A percentile compares a stretch with the other conserved stretches of the same genome.
These are phyloP conservation scores for Nanger granti DNA, from an alignment of 2,113 vertebrate species.

Conservation along the genomic window DNA sequence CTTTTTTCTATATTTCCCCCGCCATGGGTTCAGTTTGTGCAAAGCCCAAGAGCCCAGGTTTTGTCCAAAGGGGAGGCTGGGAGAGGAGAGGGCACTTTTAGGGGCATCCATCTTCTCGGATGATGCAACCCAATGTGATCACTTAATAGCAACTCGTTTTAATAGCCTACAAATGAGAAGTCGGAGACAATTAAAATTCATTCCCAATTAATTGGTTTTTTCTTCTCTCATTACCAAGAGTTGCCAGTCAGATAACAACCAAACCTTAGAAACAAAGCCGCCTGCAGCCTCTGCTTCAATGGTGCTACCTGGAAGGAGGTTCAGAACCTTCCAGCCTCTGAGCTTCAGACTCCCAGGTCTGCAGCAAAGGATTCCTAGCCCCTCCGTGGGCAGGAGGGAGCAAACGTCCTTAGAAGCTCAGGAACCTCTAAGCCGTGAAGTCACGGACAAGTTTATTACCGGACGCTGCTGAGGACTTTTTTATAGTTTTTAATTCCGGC, in stretches of 20 bases:
- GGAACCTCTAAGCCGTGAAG: background rate
- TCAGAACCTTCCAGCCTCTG: fast-evolving
- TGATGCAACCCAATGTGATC: background rate
- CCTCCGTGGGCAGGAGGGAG: fast-evolving
- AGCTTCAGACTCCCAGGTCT: background rate
- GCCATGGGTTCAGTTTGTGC: background rate
- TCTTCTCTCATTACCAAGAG: slow-evolving; percentile 66
- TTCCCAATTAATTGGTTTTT: slow-evolving; percentile 65
- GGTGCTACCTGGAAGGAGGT: background rate
- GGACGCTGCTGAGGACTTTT: background rate
- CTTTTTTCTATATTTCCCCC: background rate
- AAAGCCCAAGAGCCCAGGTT: background rate
- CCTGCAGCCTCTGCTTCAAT: background rate
- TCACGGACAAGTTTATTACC: background rate
- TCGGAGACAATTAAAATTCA: slow-evolving; percentile 68
- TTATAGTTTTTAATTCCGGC: slow-evolving; percentile 24
- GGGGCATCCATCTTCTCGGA: background rate
- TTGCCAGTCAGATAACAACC: slow-evolving; percentile 44
- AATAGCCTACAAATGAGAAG: slow-evolving; percentile 64
- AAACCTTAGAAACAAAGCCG: background rate
- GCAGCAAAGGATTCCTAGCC: fast-evolving
- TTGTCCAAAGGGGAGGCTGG: background rate
- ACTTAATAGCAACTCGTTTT: slow-evolving; percentile 59
- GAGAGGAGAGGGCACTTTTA: background rate
- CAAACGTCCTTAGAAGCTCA: background rate